Evolutionary conservation across 2,888 invertebrate species (phyloP), one percentile per base, ranked within the genome.

Genomic region (Conomelus anceps): DNA sequence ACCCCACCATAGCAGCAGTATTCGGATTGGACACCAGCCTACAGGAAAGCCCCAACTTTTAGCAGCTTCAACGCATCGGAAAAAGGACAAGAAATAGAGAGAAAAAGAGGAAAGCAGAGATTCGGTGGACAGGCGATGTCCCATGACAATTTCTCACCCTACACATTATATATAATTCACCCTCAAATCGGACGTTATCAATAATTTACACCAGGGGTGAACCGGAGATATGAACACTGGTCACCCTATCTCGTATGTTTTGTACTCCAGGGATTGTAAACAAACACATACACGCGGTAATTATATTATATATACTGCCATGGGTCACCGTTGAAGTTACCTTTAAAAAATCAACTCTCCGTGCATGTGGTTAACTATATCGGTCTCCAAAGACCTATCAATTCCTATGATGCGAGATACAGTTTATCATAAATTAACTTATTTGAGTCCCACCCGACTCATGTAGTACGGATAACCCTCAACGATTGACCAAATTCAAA

Each of bases 141-240:
- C 63, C 63, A 63, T 63, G 63, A 63, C 63, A 63, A 63, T 63
- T 63, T 63, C 63, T 63, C 63, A 63, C 63, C 63, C 63, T 63
- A n/a, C 20, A n/a, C 63, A 63, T 63, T 63, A 63, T 86, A 86
- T 86, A 86, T 86, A 86, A 86, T 86, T 86, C 86, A 86, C 24
- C 86, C 86, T 22, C 90, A 90, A 90, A 90, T 90, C 90, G 89
- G 87, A 90, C 88, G 87, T 90, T 90, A 90, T 90, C 90, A 89
- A 88, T 86, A 89, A 90, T 90, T 89, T 88, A 89, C 90, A 90
- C 90, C 90, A 63, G n/a, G 63, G 63, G 63, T 63, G 63, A 13
- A 63, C 63, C 63, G 63, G 63, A 63, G 63, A 63, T 63, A 63
- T 63, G 63, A 63, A n/a, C 63, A 63, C 63, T n/a, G 63, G 63